Percentiles rank a stretch among this genome's conserved stretches.
Evolutionary conservation across 2,888 invertebrate genomes (phyloP).

Genomic region (Labia minor): DNA sequence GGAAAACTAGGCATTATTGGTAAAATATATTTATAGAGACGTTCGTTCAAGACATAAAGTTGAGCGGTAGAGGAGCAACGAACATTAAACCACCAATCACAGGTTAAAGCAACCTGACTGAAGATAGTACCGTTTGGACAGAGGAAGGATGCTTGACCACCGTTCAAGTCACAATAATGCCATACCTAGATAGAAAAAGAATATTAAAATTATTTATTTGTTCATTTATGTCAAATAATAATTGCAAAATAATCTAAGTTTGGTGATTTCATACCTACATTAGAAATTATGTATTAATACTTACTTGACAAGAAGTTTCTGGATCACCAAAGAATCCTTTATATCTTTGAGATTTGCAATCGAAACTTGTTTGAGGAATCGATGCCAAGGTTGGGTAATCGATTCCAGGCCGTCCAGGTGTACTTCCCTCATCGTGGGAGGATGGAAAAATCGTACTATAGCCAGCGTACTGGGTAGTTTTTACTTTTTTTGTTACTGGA

Average conservation of each 20-base stretch:
- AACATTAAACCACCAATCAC: constrained; percentile 91
- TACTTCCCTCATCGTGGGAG: constrained; percentile 30
- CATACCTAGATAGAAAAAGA: constrained; percentile 52
- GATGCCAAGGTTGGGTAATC: constrained; percentile 69
- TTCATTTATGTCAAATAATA: too few species aligned
- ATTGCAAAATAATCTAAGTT: not conserved
- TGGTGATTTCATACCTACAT: not conserved
- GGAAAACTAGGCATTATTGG: constrained; percentile 81
- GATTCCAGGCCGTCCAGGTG: constrained; percentile 51
- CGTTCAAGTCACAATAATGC: constrained; percentile 86
- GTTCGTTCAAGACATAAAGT: constrained; percentile 66
- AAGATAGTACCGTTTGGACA: constrained; percentile 87
- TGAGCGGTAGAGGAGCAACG: constrained; percentile 73
- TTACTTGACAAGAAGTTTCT: constrained; percentile 72
- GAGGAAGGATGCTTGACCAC: constrained; percentile 78
- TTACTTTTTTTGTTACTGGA: not conserved
- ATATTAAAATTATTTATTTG: constrained; percentile 9
- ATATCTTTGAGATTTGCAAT: constrained; percentile 74
- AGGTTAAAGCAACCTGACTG: constrained; percentile 76
- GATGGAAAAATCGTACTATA: constrained; percentile 19
- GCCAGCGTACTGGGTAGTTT: not conserved
- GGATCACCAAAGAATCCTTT: constrained; percentile 86
- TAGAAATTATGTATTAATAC: constrained; percentile 13
- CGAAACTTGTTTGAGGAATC: constrained; percentile 67
- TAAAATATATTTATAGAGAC: constrained; percentile 77